A percentile compares a stretch with the other conserved stretches of the same genome.
Conservation (phyloP, 2,797 vertebrate species). For the Silurus lanzhouensis region DNA sequence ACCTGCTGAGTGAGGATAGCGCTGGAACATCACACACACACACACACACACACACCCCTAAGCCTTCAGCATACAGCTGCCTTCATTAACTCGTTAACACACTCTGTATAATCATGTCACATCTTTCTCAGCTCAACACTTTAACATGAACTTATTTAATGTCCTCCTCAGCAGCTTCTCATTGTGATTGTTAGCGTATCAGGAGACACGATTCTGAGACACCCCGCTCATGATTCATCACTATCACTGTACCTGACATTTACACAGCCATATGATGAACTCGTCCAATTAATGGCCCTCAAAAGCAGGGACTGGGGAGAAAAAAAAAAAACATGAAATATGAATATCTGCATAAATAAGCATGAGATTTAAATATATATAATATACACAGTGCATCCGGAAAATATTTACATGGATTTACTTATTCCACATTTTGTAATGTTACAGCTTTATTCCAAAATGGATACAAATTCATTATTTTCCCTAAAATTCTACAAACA, state of each 20-base stretch:
- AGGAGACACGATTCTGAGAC: background rate
- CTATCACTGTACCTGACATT: background rate
- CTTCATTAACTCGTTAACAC: conserved; percentile 35
- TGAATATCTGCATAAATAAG: no score
- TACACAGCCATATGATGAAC: background rate
- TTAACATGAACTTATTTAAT: background rate
- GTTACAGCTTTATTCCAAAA: no score
- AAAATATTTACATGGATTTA: no score
- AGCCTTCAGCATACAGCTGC: conserved; percentile 21
- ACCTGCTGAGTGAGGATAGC: conserved; percentile 66
- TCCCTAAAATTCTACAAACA: no score
- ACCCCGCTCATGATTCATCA: background rate
- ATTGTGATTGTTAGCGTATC: background rate
- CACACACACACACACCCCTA: conserved; percentile 12
- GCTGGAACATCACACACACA: background rate
- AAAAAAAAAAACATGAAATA: background rate
- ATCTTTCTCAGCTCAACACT: conserved; percentile 17
- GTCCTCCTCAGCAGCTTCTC: background rate
- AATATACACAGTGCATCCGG: no score
- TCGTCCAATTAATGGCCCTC: background rate
- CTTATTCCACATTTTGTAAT: no score
- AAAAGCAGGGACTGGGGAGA: no score
- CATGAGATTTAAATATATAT: no score
- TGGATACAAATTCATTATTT: no score
- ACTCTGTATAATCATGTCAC: conserved; percentile 7